Percentiles rank a stretch among this genome's conserved stretches.
phyloP scores from a whole-genome alignment of 1,140 invertebrate genomes.

The Charaxes varanes region DNA sequence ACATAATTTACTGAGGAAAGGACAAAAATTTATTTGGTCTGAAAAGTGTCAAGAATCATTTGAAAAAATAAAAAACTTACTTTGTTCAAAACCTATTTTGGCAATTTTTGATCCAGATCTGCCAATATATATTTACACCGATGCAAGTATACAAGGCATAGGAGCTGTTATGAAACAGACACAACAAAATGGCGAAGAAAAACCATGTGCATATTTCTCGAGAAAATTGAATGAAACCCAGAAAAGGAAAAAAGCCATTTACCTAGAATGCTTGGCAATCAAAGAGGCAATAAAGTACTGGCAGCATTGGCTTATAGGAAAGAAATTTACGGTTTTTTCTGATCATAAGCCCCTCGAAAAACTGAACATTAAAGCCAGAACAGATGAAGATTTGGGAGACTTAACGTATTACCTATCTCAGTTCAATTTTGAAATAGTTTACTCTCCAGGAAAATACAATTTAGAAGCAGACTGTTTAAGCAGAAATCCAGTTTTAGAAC shows the following conservation, averaged over 20 bases:
- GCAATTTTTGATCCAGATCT: neutral
- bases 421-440: slow-evolving; percentile 23
- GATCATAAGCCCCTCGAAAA: slow-evolving; percentile 59
- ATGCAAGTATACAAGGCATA: neutral
- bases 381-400: slow-evolving; percentile 27
- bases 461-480: neutral
- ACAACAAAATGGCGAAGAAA: neutral
- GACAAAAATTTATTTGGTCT: neutral
- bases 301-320: slow-evolving; percentile 31
- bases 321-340: slow-evolving; percentile 42
- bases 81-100: neutral
- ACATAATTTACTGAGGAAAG: slow-evolving; percentile 1
- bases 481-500: slow-evolving; percentile 1
- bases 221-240: neutral
- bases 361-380: slow-evolving; percentile 42
- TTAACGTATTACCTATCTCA: slow-evolving; percentile 23
- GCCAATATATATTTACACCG: neutral
- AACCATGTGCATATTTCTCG: neutral
- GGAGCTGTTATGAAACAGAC: neutral
- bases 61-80: neutral
- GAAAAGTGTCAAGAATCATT: neutral
- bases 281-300: slow-evolving; percentile 3
- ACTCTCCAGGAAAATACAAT: slow-evolving; percentile 4
- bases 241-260: neutral
- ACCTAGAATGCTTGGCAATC: neutral